Evolutionary conservation across 2,797 vertebrate species (phyloP).

Genomic region (Lerista edwardsae): DNA sequence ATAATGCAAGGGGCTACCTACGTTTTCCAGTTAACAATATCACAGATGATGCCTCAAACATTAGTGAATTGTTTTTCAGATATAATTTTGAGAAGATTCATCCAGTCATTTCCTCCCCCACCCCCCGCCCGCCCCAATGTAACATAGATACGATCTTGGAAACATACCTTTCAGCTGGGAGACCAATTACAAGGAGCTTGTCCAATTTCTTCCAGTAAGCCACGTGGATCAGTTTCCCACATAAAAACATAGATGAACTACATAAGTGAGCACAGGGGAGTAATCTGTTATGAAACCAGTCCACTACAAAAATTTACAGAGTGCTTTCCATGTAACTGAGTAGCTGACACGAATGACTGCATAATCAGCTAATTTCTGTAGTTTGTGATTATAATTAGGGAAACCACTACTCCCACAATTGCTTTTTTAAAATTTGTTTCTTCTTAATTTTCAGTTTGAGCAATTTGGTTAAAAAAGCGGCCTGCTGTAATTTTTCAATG

Average conservation of each 20-base stretch:
- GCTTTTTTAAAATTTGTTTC: neutral
- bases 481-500: neutral
- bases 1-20: neutral
- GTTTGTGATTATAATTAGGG: neutral
- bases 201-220: conserved; percentile 94
- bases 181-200: conserved; percentile 88
- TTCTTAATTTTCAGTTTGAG: neutral
- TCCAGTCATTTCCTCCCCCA: too few relatives aligned
- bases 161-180: conserved; percentile 92
- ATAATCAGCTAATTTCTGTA: neutral
- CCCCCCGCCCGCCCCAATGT: too few relatives aligned
- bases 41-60: neutral
- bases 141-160: conserved; percentile 19
- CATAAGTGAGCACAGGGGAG: conserved; percentile 53
- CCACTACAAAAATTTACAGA: neutral
- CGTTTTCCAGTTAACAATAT: neutral
- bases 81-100: too few relatives aligned
- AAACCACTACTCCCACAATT: neutral
- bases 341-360: neutral
- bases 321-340: neutral
- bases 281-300: neutral
- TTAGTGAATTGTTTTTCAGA: neutral
- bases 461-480: neutral
- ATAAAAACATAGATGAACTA: conserved; percentile 91
- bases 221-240: conserved; percentile 89